Conservation (phyloP, 1,140 invertebrate genomes). For the Drosophila takahashii region DNA sequence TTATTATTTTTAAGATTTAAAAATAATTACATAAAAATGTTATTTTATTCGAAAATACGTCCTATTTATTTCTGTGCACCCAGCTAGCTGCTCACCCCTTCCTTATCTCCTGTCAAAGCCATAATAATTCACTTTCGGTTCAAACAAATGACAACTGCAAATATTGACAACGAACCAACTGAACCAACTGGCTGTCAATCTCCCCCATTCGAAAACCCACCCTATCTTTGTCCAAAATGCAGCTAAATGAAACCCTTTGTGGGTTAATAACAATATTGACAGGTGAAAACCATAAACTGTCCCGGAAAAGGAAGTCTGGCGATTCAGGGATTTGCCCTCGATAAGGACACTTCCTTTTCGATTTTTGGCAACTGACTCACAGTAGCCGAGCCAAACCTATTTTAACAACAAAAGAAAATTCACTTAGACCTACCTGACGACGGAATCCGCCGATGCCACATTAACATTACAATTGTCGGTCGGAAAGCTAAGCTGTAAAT, state of each 20-base stretch:
- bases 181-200: conserved; percentile 42
- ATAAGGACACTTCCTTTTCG: conserved; percentile 49
- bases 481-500: conserved; percentile 56
- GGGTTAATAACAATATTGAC: conserved; percentile 54
- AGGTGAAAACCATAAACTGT: conserved; percentile 67
- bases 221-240: conserved; percentile 13
- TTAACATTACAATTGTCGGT: conserved; percentile 68
- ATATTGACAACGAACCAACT: conserved; percentile 56
- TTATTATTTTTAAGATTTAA: not conserved
- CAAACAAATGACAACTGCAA: conserved; percentile 39
- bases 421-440: conserved; percentile 43
- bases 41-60: not conserved
- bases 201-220: conserved; percentile 13
- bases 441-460: conserved; percentile 31
- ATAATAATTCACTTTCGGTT: conserved; percentile 50
- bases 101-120: conserved; percentile 29
- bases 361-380: conserved; percentile 46
- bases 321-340: conserved; percentile 33
- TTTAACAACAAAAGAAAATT: conserved; percentile 31
- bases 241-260: conserved; percentile 64
- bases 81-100: not conserved
- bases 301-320: conserved; percentile 36
- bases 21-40: not conserved
- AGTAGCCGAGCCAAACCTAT: conserved; percentile 11
- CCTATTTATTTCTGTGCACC: not conserved